These are phyloP conservation scores for Matsumyia berberina DNA, from an alignment of 2,888 invertebrate species.

Conservation along the genomic window DNA sequence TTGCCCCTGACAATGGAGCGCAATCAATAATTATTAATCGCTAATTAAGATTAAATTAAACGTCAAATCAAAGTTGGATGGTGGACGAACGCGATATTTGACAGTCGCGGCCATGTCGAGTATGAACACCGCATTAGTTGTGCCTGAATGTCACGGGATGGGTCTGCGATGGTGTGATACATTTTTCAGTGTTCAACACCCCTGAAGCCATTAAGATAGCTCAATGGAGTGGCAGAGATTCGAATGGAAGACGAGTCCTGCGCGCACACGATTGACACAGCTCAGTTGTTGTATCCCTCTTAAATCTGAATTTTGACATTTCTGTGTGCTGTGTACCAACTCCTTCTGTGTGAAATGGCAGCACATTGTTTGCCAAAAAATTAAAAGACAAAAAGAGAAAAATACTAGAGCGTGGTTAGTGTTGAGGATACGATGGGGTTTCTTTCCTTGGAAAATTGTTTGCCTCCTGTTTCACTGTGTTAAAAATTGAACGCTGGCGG, in stretches of 20 bases:
- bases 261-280: conserved; percentile 48
- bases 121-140: background rate
- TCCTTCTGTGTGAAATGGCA: background rate
- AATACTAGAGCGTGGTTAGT: too few species aligned
- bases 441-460: background rate
- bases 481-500: background rate
- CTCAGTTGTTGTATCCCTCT: conserved; percentile 24
- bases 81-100: background rate
- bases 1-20: background rate
- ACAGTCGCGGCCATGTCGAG: background rate
- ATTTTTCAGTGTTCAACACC: conserved; percentile 67
- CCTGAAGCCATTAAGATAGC: conserved; percentile 75
- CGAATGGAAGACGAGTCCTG: conserved; percentile 20
- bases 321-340: too few species aligned
- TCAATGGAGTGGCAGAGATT: conserved; percentile 71
- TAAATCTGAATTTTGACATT: conserved; percentile 7
- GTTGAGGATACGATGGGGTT: conserved; percentile 1
- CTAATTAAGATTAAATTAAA: conserved; percentile 34
- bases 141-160: background rate
- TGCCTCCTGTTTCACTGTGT: background rate
- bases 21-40: conserved; percentile 28
- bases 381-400: too few species aligned
- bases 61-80: background rate
- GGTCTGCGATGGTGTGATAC: conserved; percentile 16
- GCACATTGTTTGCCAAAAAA: conserved; percentile 16